phyloP scores from a whole-genome alignment of 2,797 vertebrate genomes.

The Hyperoplus immaculatus region DNA sequence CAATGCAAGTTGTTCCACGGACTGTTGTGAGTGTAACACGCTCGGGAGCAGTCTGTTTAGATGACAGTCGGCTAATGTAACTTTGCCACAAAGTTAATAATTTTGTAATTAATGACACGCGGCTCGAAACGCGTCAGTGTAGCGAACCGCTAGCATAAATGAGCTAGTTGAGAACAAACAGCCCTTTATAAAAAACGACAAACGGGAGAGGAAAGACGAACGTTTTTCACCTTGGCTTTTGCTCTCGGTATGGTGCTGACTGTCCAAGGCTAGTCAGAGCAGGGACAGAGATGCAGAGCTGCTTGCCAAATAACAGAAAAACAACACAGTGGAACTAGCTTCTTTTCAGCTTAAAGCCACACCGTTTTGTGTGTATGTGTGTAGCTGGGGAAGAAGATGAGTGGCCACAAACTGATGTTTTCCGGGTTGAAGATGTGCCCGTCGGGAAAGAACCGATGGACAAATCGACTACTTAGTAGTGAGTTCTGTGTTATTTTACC shows the following conservation, averaged over 20 bases:
- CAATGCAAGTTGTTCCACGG: conserved; percentile 9
- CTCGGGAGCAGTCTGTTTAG: neutral
- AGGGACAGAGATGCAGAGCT: neutral
- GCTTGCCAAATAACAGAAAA: accelerated
- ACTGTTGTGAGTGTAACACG: conserved; percentile 31
- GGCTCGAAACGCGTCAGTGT: accelerated
- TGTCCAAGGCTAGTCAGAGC: conserved; percentile 25
- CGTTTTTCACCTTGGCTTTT: conserved; percentile 51
- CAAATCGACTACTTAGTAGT: conserved; percentile 50
- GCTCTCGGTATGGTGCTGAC: neutral
- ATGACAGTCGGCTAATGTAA: neutral
- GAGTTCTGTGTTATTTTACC: neutral
- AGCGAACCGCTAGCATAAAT: neutral
- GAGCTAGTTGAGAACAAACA: neutral
- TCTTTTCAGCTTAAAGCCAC: neutral
- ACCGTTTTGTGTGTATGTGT: neutral
- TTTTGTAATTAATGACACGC: neutral
- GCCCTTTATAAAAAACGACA: neutral
- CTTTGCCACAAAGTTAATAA: neutral
- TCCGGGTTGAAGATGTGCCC: conserved; percentile 52
- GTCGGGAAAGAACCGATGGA: conserved; percentile 31
- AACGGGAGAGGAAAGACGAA: neutral
- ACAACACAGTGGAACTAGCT: neutral
- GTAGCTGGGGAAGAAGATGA: conserved; percentile 53
- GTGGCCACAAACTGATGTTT: conserved; percentile 47